Conservation (phyloP, 2,888 invertebrate species). For the Diplolepis rosae region DNA sequence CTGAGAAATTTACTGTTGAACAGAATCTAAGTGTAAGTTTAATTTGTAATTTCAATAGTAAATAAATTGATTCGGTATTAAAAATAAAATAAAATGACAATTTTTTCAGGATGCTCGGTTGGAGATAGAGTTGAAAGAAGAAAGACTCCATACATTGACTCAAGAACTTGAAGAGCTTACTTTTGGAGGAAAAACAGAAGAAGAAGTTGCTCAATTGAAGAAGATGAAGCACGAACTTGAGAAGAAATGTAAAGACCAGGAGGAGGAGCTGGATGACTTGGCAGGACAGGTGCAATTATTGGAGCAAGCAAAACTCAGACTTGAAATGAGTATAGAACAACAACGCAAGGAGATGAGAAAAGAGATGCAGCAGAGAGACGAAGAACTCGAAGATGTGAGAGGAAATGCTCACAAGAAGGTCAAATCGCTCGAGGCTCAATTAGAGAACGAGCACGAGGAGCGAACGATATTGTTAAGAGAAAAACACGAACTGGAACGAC, state of each 20-base stretch:
- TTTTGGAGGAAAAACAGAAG: constrained; percentile 86
- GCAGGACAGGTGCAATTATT: constrained; percentile 92
- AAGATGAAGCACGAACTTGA: constrained; percentile 92
- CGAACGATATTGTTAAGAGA: constrained; percentile 89
- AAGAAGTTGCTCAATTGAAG: constrained; percentile 88
- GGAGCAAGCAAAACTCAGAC: constrained; percentile 92
- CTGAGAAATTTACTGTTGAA: constrained; percentile 91
- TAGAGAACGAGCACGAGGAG: constrained; percentile 95
- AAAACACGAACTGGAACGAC: constrained; percentile 92
- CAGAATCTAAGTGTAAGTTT: constrained; percentile 86
- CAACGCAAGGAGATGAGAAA: constrained; percentile 92
- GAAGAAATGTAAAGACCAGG: constrained; percentile 88
- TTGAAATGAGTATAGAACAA: constrained; percentile 96
- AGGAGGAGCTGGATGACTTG: constrained; percentile 96
- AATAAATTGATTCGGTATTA: background rate
- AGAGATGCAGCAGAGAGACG: constrained; percentile 92
- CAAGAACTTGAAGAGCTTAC: constrained; percentile 91
- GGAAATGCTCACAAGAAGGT: constrained; percentile 94
- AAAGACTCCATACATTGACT: constrained; percentile 85
- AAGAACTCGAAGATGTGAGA: constrained; percentile 94
- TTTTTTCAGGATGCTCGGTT: constrained; percentile 84
- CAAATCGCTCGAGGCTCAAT: constrained; percentile 91
- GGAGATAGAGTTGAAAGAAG: constrained; percentile 92
- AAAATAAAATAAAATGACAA: background rate
- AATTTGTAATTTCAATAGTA: background rate